Percentiles rank a stretch among this genome's conserved stretches.
Evolutionary conservation across 2,888 invertebrate species (phyloP).

Genomic region (Chelonus formosanus): DNA sequence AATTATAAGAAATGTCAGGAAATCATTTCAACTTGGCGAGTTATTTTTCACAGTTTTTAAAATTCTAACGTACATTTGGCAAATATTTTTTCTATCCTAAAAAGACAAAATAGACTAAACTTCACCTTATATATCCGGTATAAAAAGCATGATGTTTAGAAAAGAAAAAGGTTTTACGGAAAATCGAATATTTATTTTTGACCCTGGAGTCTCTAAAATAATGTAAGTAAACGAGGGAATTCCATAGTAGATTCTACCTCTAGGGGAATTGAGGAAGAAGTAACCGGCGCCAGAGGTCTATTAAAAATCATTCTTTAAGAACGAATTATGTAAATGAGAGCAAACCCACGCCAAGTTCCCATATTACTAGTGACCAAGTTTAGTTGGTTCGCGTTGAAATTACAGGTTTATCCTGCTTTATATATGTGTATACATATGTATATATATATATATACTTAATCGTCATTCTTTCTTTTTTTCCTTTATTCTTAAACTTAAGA

Average conservation of each 20-base stretch:
- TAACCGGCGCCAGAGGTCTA: slow-evolving; percentile 61
- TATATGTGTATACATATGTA: neutral
- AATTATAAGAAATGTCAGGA: neutral
- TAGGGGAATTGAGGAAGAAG: slow-evolving; percentile 17
- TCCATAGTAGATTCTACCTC: neutral
- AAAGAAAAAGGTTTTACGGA: too few species aligned
- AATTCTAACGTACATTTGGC: too few species aligned
- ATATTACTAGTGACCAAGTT: slow-evolving; percentile 56
- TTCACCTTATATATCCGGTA: too few species aligned
- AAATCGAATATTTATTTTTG: too few species aligned
- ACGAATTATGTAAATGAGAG: slow-evolving; percentile 62
- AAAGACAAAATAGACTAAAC: too few species aligned
- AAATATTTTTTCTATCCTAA: too few species aligned
- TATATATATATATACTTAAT: too few species aligned
- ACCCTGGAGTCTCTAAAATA: too few species aligned
- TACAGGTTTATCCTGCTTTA: slow-evolving; percentile 53
- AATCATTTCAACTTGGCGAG: too few species aligned
- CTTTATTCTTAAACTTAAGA: neutral
- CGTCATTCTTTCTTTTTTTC: neutral
- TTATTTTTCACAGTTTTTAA: too few species aligned
- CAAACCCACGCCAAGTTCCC: slow-evolving; percentile 48
- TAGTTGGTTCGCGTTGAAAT: slow-evolving; percentile 57
- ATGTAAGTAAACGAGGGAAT: slow-evolving; percentile 1
- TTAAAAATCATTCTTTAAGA: slow-evolving; percentile 63
- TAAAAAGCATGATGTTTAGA: too few species aligned